Percentiles rank a stretch among this genome's conserved stretches.
Evolutionary conservation across 2,888 invertebrate species (phyloP).

Genomic region (Ametastegia equiseti): DNA sequence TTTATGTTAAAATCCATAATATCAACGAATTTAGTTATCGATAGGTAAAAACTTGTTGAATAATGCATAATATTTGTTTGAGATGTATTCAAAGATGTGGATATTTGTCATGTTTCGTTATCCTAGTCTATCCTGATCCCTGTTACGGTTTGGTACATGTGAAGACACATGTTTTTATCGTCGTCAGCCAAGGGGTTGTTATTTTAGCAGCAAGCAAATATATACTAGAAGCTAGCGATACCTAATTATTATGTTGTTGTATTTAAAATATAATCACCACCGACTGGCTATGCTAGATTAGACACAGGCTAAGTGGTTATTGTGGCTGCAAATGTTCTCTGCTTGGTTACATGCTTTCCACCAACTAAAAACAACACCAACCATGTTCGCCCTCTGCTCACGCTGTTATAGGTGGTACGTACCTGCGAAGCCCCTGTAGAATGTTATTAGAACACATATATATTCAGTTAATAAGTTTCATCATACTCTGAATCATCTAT

Average conservation of each 20-base stretch:
- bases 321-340: conserved; percentile 71
- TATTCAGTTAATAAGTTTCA: conserved; percentile 1
- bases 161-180: not conserved
- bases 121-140: not conserved
- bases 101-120: not conserved
- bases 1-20: too few relatives aligned
- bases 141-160: not conserved
- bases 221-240: conserved; percentile 53
- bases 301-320: conserved; percentile 64
- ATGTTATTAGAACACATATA: conserved; percentile 50
- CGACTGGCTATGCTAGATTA: conserved; percentile 63
- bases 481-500: conserved; percentile 19
- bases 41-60: not conserved
- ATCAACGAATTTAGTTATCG: not conserved
- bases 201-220: conserved; percentile 5
- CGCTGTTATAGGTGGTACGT: conserved; percentile 71
- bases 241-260: conserved; percentile 58
- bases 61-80: not conserved
- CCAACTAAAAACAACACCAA: conserved; percentile 71
- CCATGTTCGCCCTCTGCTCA: conserved; percentile 69
- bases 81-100: not conserved
- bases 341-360: conserved; percentile 72
- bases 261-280: conserved; percentile 51
- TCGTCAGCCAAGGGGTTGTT: not conserved
- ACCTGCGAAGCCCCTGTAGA: conserved; percentile 63